A percentile compares a stretch with the other conserved stretches of the same genome.
These are phyloP conservation scores for Deroplatys truncata DNA, from an alignment of 2,888 invertebrate genomes.

Conservation along the genomic window DNA sequence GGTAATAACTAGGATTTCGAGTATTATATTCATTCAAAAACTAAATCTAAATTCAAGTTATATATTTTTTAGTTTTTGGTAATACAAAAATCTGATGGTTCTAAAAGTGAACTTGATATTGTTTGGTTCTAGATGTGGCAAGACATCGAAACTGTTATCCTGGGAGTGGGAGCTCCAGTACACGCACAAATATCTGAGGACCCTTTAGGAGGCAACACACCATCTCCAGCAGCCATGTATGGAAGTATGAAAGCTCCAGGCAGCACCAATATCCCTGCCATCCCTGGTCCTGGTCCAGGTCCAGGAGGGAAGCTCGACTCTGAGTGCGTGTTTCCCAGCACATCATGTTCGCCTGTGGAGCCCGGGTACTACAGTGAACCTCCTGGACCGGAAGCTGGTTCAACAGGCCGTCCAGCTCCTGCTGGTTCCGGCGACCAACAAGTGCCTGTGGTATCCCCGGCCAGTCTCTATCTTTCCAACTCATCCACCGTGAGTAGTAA, in stretches of 20 bases:
- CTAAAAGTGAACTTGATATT: neutral
- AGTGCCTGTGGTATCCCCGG: conserved; percentile 29
- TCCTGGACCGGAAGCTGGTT: neutral
- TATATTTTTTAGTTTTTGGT: too few species aligned
- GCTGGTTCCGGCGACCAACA: conserved; percentile 30
- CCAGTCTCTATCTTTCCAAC: conserved; percentile 15
- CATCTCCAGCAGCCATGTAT: conserved; percentile 17
- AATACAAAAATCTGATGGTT: neutral
- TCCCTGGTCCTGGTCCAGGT: conserved; percentile 35
- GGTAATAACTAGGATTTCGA: too few species aligned
- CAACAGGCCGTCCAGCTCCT: neutral
- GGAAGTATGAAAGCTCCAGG: neutral
- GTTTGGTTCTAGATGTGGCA: conserved; percentile 41
- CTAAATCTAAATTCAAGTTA: too few species aligned
- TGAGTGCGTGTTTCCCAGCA: conserved; percentile 24
- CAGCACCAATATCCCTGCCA: neutral
- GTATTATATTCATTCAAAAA: too few species aligned
- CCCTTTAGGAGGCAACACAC: conserved; percentile 20
- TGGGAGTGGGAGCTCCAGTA: conserved; percentile 36
- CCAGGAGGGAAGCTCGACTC: conserved; percentile 31
- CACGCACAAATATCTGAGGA: conserved; percentile 27
- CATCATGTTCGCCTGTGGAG: conserved; percentile 16
- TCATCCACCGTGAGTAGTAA: neutral
- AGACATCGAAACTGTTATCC: conserved; percentile 42
- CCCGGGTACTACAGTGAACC: conserved; percentile 31